Evolutionary conservation across 2,113 vertebrate species (phyloP), one percentile per base, ranked within the genome.

Genomic region (Oxygymnocypris stewartii): DNA sequence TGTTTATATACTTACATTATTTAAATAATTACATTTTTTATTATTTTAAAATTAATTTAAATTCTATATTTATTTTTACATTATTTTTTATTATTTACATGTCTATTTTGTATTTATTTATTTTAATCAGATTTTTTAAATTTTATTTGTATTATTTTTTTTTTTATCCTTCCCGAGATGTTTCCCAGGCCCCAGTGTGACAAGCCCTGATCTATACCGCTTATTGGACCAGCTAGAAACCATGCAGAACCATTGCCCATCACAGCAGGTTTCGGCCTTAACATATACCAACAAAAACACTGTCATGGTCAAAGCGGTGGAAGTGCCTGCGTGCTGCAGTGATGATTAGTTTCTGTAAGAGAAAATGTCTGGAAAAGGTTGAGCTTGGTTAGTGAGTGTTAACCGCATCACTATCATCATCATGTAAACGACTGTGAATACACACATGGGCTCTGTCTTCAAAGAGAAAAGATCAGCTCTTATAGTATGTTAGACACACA

Each of bases 311-410:
- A 71, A 78, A 89, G 40, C 13, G 61, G 37, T 65, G 18, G 9
- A 42, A 20, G 57, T 69, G 14, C 4, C 31, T 28, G 67, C 25
- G 9, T 67, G 77, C 14, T 31, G 47, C 51, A 75, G 47, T 20
- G 77, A 80, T 85, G 88, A 92, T 91, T 89, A 92, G 90, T 87
- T 84, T 88, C 84, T 81, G 71, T 23, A 42, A 74, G 71, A 74
- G 69, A 73, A 37, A 23, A 71, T 71, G 88, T 82, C 74, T 88
- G 86, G 90, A 84, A 93, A 92, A 82, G 93, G 86, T 76, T 88
- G 75, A 85, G 84, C 79, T 51, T 87, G 82, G 91, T 95, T 93
- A 92, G 87, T 79, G 51, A 92, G 86, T 81, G 57, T 88, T 87
- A 42, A 91, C 16, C 12, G 37, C 86, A 49, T 31, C 31, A 31